phyloP scores from a whole-genome alignment of 1,140 invertebrate species.

The Listronotus oregonensis region DNA sequence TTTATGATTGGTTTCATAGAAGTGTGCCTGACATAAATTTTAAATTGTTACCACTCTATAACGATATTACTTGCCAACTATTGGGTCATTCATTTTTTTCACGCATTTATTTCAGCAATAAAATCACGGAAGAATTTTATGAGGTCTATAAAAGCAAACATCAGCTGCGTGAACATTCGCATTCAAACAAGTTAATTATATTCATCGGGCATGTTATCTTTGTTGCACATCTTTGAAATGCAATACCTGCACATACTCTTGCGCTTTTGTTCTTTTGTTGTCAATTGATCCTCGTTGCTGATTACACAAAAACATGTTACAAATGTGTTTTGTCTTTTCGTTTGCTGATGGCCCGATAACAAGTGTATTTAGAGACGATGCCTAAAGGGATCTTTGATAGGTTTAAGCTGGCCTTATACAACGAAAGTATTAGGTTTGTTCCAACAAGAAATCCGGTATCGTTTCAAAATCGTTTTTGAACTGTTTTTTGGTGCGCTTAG shows the following conservation, averaged over 20 bases:
- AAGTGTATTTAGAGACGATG: too few relatives aligned
- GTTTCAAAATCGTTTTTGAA: too few relatives aligned
- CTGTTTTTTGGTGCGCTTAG: too few relatives aligned
- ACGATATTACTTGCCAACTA: too few relatives aligned
- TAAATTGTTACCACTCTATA: too few relatives aligned
- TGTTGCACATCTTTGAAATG: slow-evolving; percentile 12
- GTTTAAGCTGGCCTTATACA: too few relatives aligned
- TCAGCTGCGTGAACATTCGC: slow-evolving; percentile 15
- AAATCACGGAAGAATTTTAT: slow-evolving; percentile 1
- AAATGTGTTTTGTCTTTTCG: slow-evolving; percentile 7
- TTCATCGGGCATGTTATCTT: slow-evolving; percentile 18
- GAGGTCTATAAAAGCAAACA: slow-evolving; percentile 11
- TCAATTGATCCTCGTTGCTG: slow-evolving; percentile 10
- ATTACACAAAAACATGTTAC: slow-evolving; percentile 15
- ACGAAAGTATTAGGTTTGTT: too few relatives aligned
- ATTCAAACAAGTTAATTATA: slow-evolving; percentile 24
- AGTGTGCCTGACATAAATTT: too few relatives aligned
- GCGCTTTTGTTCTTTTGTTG: slow-evolving; percentile 24
- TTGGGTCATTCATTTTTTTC: too few relatives aligned
- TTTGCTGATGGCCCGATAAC: slow-evolving; percentile 1
- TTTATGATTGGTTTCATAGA: too few relatives aligned
- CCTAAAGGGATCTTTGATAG: too few relatives aligned
- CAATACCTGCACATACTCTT: slow-evolving; percentile 30
- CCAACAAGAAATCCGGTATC: too few relatives aligned
- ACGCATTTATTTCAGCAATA: background rate